Conservation (phyloP, 2,797 vertebrate genomes). For the Luscinia megarhynchos region DNA sequence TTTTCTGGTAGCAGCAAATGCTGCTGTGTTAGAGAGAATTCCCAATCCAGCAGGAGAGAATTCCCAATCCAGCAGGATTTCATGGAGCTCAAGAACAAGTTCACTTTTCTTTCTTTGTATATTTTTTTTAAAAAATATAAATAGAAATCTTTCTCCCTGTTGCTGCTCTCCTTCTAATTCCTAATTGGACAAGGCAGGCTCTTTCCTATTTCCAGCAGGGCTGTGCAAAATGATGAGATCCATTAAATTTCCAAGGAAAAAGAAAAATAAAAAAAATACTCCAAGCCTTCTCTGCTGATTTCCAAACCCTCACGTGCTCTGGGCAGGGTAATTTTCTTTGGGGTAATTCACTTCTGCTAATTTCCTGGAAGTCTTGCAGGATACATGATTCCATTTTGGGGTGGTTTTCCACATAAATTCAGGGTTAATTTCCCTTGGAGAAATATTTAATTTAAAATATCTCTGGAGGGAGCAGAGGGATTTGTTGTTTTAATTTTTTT, state of each 20-base stretch:
- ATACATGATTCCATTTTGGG: background rate
- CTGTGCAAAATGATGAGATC: conserved; percentile 19
- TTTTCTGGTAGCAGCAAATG: background rate
- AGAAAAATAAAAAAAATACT: background rate
- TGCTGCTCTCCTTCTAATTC: conserved; percentile 54
- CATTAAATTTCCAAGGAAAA: conserved; percentile 21
- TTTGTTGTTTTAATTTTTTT: background rate
- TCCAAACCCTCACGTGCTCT: conserved; percentile 19
- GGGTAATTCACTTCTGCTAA: conserved; percentile 31
- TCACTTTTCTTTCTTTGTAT: background rate
- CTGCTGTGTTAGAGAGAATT: background rate
- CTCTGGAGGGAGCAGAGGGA: background rate
- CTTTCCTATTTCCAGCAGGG: conserved; percentile 48
- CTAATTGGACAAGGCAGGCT: conserved; percentile 54
- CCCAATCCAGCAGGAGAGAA: background rate
- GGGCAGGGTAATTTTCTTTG: background rate
- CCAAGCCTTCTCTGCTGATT: background rate
- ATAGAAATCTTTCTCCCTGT: conserved; percentile 37
- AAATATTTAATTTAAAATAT: background rate
- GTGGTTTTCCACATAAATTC: conserved; percentile 13
- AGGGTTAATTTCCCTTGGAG: background rate
- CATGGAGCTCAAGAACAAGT: background rate
- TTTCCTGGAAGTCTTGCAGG: conserved; percentile 55
- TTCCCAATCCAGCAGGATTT: background rate
- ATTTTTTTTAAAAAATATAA: background rate